Evolutionary conservation across 2,888 invertebrate genomes (phyloP).

Genomic region (Beris morrisii): DNA sequence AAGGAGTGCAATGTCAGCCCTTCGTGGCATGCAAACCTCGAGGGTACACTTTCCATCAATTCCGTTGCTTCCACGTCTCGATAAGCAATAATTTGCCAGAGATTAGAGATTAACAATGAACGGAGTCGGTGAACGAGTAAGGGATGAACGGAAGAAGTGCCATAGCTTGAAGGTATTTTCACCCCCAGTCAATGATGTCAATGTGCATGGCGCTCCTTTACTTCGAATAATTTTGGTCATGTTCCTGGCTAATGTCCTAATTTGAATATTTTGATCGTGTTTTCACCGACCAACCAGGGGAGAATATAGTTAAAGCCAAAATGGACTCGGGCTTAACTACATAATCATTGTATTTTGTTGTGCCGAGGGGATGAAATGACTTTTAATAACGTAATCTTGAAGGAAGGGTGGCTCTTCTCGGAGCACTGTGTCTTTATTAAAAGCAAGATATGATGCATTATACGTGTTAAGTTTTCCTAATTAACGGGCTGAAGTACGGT

Average conservation of each 20-base stretch:
- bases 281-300: background rate
- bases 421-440: slow-evolving; percentile 22
- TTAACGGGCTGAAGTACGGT: background rate
- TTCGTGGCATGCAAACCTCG: slow-evolving; percentile 20
- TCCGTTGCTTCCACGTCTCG: slow-evolving; percentile 17
- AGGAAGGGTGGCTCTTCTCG: slow-evolving; percentile 8
- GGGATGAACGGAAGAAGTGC: no score
- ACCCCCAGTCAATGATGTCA: background rate
- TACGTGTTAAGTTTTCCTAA: slow-evolving; percentile 11
- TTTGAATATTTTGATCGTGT: slow-evolving; percentile 32
- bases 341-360: background rate
- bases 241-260: slow-evolving; percentile 28
- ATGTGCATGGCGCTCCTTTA: slow-evolving; percentile 7
- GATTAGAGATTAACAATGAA: slow-evolving; percentile 34
- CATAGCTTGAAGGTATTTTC: slow-evolving; percentile 24
- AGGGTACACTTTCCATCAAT: slow-evolving; percentile 31
- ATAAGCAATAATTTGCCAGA: slow-evolving; percentile 31
- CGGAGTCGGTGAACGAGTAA: background rate
- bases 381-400: background rate
- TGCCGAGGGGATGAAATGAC: slow-evolving; percentile 2
- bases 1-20: slow-evolving; percentile 26
- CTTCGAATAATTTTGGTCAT: slow-evolving; percentile 28
- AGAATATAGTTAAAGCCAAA: slow-evolving; percentile 1
- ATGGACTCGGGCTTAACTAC: slow-evolving; percentile 1
- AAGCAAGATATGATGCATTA: slow-evolving; percentile 11